Conservation (phyloP, 2,888 invertebrate genomes). For the Heteromyza rotundicornis region DNA sequence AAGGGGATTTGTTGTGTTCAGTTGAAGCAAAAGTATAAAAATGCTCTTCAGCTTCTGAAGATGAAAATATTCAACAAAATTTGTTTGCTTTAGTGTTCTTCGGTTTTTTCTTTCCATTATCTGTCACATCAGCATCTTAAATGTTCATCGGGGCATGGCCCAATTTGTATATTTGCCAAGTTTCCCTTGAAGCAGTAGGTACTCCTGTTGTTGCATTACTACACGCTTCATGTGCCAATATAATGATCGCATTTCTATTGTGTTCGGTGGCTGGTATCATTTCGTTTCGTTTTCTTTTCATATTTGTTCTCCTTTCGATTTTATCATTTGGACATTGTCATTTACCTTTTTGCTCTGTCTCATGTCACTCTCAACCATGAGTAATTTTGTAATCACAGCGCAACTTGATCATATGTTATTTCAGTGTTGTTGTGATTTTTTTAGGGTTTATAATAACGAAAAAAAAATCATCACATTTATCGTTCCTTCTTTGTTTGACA, state of each 20-base stretch:
- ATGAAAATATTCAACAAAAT: too few species aligned
- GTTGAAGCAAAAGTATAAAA: too few species aligned
- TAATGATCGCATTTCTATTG: background rate
- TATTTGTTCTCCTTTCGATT: background rate
- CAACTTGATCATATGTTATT: background rate
- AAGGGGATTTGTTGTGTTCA: too few species aligned
- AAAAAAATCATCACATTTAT: too few species aligned
- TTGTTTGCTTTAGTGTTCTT: conserved; percentile 17
- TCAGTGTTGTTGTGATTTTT: background rate
- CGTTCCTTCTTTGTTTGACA: too few species aligned
- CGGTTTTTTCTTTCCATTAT: conserved; percentile 8
- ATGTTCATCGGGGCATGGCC: background rate
- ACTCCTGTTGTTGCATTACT: background rate
- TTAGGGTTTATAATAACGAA: too few species aligned
- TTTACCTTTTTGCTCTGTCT: background rate
- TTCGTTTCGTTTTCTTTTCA: background rate
- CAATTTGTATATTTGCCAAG: background rate
- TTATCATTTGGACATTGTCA: background rate
- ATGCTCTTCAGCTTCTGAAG: too few species aligned
- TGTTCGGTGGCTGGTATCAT: too few species aligned
- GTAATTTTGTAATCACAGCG: background rate
- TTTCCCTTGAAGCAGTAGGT: background rate
- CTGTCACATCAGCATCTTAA: background rate
- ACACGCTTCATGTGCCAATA: conserved; percentile 16
- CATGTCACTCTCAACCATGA: background rate